These are phyloP conservation scores for Cantharis lateralis DNA, from an alignment of 2,888 invertebrate species.

Conservation along the genomic window DNA sequence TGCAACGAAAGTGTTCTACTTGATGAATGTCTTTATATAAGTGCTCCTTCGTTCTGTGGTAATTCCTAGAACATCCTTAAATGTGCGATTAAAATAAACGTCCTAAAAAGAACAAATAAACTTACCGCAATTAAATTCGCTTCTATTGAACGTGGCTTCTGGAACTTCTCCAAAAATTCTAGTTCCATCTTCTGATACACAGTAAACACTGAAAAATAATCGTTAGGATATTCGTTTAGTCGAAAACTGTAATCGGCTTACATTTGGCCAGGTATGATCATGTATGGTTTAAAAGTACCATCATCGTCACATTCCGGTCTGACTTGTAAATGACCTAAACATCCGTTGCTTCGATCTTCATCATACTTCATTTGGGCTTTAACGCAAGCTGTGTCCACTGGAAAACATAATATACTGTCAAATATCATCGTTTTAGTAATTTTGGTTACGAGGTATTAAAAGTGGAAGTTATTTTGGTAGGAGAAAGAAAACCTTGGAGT, in stretches of 20 bases:
- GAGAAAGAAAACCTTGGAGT: too few species aligned
- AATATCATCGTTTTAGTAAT: too few species aligned
- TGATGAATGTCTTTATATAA: slow-evolving; percentile 53
- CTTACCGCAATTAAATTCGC: slow-evolving; percentile 65
- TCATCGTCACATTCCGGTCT: slow-evolving; percentile 67
- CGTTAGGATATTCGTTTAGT: not conserved
- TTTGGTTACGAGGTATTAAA: too few species aligned
- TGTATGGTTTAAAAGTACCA: slow-evolving; percentile 62
- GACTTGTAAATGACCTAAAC: slow-evolving; percentile 60
- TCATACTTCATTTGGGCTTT: slow-evolving; percentile 57
- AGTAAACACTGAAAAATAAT: slow-evolving; percentile 63
- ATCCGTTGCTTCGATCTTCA: slow-evolving; percentile 54
- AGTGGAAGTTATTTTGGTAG: too few species aligned
- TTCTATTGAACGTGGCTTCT: slow-evolving; percentile 53
- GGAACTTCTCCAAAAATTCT: slow-evolving; percentile 70
- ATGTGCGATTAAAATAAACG: not conserved
- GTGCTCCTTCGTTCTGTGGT: slow-evolving; percentile 56
- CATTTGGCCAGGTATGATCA: slow-evolving; percentile 71
- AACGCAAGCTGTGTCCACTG: slow-evolving; percentile 48
- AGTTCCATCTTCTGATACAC: slow-evolving; percentile 64
- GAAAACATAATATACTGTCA: too few species aligned
- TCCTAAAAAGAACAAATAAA: not conserved
- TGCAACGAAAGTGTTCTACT: slow-evolving; percentile 61
- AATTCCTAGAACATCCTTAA: slow-evolving; percentile 64
- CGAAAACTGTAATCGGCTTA: slow-evolving; percentile 50